These are phyloP conservation scores for Leucoma salicis DNA, from an alignment of 2,888 invertebrate genomes.

Conservation along the genomic window DNA sequence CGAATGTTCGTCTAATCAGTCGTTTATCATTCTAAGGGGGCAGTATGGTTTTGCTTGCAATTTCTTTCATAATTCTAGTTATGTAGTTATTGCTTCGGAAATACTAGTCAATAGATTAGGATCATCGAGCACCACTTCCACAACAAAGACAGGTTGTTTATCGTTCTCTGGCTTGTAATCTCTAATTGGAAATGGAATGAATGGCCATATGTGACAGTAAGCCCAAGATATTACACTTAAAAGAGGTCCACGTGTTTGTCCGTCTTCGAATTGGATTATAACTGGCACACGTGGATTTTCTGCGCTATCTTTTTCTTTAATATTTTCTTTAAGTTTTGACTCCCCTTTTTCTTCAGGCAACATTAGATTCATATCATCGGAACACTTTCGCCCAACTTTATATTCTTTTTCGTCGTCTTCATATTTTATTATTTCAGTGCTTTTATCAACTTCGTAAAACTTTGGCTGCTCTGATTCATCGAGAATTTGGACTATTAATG, in stretches of 20 bases:
- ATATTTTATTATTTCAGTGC: too few relatives aligned
- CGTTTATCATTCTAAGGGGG: too few relatives aligned
- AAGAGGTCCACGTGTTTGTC: neutral
- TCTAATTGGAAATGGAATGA: neutral
- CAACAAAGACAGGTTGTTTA: neutral
- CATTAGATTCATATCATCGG: slow-evolving; percentile 4
- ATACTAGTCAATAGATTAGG: neutral
- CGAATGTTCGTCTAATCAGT: too few relatives aligned
- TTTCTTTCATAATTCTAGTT: too few relatives aligned
- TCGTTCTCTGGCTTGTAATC: slow-evolving; percentile 6
- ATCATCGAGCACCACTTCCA: neutral
- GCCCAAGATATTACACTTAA: neutral
- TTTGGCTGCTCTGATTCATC: too few relatives aligned
- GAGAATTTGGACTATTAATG: too few relatives aligned
- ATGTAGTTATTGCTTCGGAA: too few relatives aligned
- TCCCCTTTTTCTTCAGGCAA: neutral
- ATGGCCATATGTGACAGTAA: neutral
- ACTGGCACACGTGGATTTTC: neutral
- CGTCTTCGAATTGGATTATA: slow-evolving; percentile 3
- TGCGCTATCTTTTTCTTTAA: neutral
- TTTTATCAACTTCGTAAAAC: too few relatives aligned
- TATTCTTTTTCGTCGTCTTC: too few relatives aligned
- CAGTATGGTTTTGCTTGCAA: too few relatives aligned
- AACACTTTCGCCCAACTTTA: neutral
- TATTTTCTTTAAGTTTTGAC: neutral